A percentile compares a stretch with the other conserved stretches of the same genome.
These are phyloP conservation scores for Archivesica marissinica DNA, from an alignment of 1,140 invertebrate genomes.

Conservation along the genomic window DNA sequence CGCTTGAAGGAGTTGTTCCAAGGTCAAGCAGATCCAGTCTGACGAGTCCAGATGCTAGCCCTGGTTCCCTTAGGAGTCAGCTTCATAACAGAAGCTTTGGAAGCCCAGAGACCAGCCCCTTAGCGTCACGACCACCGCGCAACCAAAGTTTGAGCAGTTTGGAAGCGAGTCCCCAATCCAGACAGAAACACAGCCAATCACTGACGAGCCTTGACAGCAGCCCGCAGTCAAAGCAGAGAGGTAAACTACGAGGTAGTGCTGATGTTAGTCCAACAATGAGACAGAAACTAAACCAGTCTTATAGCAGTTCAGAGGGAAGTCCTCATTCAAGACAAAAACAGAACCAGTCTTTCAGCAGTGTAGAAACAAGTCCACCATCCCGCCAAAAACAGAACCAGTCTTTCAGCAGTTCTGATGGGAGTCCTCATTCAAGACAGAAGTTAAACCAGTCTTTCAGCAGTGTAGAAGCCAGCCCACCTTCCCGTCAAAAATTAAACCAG, in stretches of 20 bases:
- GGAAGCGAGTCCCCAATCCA: slow-evolving; percentile 52
- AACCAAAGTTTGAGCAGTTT: slow-evolving; percentile 47
- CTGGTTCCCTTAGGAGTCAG: neutral
- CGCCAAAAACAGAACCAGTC: slow-evolving; percentile 50
- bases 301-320: slow-evolving; percentile 43
- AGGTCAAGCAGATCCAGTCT: slow-evolving; percentile 56
- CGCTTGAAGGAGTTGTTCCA: slow-evolving; percentile 36
- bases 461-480: slow-evolving; percentile 44
- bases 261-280: slow-evolving; percentile 20
- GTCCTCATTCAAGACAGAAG: slow-evolving; percentile 49
- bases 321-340: slow-evolving; percentile 47
- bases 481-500: slow-evolving; percentile 37
- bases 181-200: slow-evolving; percentile 16
- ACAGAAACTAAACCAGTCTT: slow-evolving; percentile 46
- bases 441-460: slow-evolving; percentile 48
- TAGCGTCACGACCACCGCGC: slow-evolving; percentile 25
- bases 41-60: slow-evolving; percentile 56
- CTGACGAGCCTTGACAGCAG: slow-evolving; percentile 36
- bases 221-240: slow-evolving; percentile 39
- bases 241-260: slow-evolving; percentile 6
- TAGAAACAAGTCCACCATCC: slow-evolving; percentile 50
- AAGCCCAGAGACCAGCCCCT: slow-evolving; percentile 48
- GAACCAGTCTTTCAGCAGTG: slow-evolving; percentile 53
- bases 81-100: slow-evolving; percentile 34
- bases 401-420: slow-evolving; percentile 50